Base-by-base conservation (phyloP, 2,888 invertebrate species). In the Hirudinaria manillensis region DNA sequence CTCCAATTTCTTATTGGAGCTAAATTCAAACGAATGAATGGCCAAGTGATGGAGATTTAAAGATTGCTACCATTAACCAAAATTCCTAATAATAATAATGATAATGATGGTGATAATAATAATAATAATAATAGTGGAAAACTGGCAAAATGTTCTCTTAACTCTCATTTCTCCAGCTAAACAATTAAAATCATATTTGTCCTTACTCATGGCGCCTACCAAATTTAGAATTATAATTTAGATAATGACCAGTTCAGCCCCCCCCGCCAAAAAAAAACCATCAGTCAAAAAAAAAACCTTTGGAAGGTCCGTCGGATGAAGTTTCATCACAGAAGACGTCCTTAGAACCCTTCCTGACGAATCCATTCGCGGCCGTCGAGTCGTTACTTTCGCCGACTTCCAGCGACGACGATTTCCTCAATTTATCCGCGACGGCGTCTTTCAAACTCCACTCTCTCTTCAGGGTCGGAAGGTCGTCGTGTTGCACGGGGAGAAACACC, bases 401-500 rank as follows among this genome's bases (percentile, higher is more conserved):
- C 27, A 36, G 19, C 27, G 45, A 38, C 6, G 61, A 45, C 56
- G 66, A 66, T 66, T 66, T 75, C 36, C 71, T 56, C 77, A 76
- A 76, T 74, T 72, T 81, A 77, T 78, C 79, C 80, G 77, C 77
- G 80, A 81, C 79, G 82, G 77, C 81, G 76, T 80, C 80, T 71
- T 74, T 80, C 77, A 77, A 75, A 55, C 75, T 75, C 68, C 77
- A 79, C 34, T 79, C 78, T 10, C 80, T 75, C 56, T 79, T 79
- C 21, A 81, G 78, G 27, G 81, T 81, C 6, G 81, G 80, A 71
- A 88, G 86, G 77, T 89, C 89, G 53, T 89, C 89, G 1, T 88
- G 87, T 74, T 88, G 87, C 2, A 89, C 87, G 53, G 89, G 82
- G 51, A 89, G 83, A 77, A 89, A 87, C 79, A 89, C 89, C 16